Conservation (phyloP, 2,888 invertebrate genomes). For the Eupithecia subumbrata region DNA sequence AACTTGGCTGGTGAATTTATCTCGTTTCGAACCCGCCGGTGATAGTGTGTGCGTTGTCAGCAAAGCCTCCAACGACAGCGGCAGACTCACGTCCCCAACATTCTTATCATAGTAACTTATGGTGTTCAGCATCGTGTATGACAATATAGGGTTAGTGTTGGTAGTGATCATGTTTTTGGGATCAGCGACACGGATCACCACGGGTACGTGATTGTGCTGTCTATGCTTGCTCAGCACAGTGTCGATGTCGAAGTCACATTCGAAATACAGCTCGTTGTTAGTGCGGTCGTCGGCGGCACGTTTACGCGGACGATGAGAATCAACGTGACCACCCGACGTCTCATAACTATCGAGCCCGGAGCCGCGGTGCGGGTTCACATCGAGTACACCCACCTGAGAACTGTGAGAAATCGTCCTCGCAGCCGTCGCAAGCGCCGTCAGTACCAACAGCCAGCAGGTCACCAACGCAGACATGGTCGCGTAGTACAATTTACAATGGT, state of each 20-base stretch:
- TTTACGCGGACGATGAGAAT: not conserved
- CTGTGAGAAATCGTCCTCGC: not conserved
- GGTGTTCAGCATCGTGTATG: not conserved
- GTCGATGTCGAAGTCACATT: constrained; percentile 5
- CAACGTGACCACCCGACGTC: not conserved
- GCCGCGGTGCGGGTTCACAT: not conserved
- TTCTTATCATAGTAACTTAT: constrained; percentile 5
- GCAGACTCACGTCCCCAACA: not conserved
- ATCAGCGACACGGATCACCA: not conserved
- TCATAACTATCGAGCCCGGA: not conserved
- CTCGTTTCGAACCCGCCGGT: not conserved
- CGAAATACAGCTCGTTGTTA: not conserved
- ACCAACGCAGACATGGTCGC: not conserved
- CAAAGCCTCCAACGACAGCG: not conserved
- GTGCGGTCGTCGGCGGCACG: constrained; percentile 1
- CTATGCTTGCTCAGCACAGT: not conserved
- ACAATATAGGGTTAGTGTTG: not conserved
- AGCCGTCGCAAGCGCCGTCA: not conserved
- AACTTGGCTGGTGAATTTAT: constrained; percentile 1
- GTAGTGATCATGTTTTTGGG: constrained; percentile 1
- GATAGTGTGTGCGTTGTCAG: not conserved
- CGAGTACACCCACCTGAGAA: not conserved
- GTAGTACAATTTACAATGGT: not conserved
- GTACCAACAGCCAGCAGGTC: not conserved
- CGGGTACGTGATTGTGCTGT: not conserved